phyloP scores from a whole-genome alignment of 2,888 invertebrate species.

The Cryptus viduatorius region DNA sequence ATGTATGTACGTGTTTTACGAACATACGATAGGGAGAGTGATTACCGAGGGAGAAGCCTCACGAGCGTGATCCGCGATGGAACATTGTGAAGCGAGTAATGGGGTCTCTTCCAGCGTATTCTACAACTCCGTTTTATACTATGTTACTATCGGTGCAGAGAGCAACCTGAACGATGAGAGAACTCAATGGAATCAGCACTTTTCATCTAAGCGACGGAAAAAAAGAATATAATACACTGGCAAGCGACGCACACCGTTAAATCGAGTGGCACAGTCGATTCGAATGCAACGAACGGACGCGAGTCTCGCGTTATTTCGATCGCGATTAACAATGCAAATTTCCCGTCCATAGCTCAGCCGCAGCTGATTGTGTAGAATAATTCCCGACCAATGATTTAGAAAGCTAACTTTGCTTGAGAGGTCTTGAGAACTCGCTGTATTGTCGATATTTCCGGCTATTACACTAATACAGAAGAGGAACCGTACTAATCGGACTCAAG shows the following conservation, averaged over 20 bases:
- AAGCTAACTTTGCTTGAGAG: conserved; percentile 71
- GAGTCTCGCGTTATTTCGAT: conserved; percentile 75
- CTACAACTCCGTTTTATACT: conserved; percentile 35
- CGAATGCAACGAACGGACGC: conserved; percentile 39
- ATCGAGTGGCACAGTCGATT: conserved; percentile 1
- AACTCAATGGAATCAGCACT: conserved; percentile 55
- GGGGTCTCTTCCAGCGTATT: conserved; percentile 35
- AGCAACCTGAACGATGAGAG: conserved; percentile 31
- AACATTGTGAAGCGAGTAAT: conserved; percentile 45
- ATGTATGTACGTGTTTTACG: neutral
- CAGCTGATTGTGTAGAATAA: conserved; percentile 76
- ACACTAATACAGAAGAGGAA: neutral
- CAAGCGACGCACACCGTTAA: conserved; percentile 7
- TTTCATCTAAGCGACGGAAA: conserved; percentile 50
- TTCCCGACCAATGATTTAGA: conserved; percentile 79
- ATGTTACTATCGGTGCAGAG: conserved; percentile 29
- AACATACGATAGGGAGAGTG: conserved; percentile 36
- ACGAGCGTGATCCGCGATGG: conserved; percentile 54
- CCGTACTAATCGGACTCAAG: conserved; percentile 4
- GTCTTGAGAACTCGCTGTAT: conserved; percentile 20
- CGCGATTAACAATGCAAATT: conserved; percentile 81
- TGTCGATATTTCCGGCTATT: conserved; percentile 24
- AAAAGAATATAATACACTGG: conserved; percentile 44
- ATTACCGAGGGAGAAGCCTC: conserved; percentile 39
- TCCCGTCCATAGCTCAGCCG: conserved; percentile 51